phyloP scores from a whole-genome alignment of 2,888 invertebrate genomes.

The Cerceris ruficornis region DNA sequence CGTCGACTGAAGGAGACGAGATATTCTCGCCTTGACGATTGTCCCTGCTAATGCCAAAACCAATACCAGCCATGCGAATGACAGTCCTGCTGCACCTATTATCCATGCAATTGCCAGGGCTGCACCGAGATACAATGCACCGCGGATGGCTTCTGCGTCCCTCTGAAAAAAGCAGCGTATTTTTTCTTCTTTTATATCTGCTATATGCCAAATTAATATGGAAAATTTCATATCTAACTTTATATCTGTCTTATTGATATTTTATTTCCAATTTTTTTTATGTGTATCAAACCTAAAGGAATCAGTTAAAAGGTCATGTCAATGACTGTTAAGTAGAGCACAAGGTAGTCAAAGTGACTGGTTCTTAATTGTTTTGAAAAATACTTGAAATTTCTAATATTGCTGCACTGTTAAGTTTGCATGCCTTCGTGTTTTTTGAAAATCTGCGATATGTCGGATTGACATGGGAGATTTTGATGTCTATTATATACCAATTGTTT shows the following conservation, averaged over 20 bases:
- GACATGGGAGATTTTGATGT: no score
- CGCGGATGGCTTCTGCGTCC: constrained; percentile 73
- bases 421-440: no score
- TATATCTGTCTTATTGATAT: background rate
- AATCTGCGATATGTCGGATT: no score
- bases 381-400: no score
- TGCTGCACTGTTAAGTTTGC: no score
- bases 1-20: constrained; percentile 74
- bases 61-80: constrained; percentile 79
- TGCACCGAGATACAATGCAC: constrained; percentile 71
- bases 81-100: constrained; percentile 78
- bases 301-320: no score
- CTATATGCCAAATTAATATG: background rate
- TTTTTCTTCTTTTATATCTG: background rate
- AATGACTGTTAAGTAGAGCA: no score
- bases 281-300: no score
- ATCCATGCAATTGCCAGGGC: constrained; percentile 77
- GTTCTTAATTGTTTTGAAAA: no score
- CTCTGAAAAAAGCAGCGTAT: constrained; percentile 63
- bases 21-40: constrained; percentile 73
- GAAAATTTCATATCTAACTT: background rate
- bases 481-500: no score
- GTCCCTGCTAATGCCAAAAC: constrained; percentile 75
- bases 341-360: no score
- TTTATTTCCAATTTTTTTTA: background rate